Percentiles rank a stretch among this genome's conserved stretches.
These are phyloP conservation scores for Thalassarche chlororhynchos DNA, from an alignment of 2,113 vertebrate species.

Conservation along the genomic window DNA sequence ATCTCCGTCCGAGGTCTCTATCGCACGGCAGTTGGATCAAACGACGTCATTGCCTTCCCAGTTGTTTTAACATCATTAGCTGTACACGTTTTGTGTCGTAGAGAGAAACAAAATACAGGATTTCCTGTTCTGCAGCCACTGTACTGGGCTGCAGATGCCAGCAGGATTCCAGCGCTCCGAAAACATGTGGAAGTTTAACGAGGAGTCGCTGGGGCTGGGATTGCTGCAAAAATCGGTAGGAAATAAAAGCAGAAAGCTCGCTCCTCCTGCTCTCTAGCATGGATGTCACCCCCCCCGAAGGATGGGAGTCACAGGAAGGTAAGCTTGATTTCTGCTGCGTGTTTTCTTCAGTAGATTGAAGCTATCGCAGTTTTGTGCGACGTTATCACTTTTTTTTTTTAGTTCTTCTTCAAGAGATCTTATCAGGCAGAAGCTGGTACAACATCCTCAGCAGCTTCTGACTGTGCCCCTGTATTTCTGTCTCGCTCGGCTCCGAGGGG, in stretches of 20 bases:
- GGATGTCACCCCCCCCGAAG: not conserved
- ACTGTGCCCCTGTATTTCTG: not conserved
- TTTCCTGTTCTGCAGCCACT: constrained; percentile 56
- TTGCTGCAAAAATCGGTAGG: rapidly evolving
- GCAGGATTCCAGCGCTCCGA: not conserved
- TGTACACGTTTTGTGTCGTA: not conserved
- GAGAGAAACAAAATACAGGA: constrained; percentile 34
- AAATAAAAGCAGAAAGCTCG: not conserved
- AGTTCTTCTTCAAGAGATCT: not conserved
- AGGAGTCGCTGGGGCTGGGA: not conserved
- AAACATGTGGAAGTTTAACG: not conserved
- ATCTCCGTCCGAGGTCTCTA: rapidly evolving
- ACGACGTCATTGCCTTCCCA: not conserved
- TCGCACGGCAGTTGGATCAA: not conserved
- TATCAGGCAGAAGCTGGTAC: not conserved
- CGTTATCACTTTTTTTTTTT: too few relatives aligned
- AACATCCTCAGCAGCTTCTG: not conserved
- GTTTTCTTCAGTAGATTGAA: not conserved
- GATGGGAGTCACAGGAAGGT: constrained; percentile 47
- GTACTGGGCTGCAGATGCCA: constrained; percentile 4
- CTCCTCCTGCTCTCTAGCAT: not conserved
- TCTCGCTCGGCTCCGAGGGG: rapidly evolving
- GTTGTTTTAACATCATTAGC: not conserved
- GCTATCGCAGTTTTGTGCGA: not conserved
- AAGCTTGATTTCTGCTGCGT: not conserved